phyloP scores from a whole-genome alignment of 1,140 invertebrate genomes.

The Vanessa atalanta region DNA sequence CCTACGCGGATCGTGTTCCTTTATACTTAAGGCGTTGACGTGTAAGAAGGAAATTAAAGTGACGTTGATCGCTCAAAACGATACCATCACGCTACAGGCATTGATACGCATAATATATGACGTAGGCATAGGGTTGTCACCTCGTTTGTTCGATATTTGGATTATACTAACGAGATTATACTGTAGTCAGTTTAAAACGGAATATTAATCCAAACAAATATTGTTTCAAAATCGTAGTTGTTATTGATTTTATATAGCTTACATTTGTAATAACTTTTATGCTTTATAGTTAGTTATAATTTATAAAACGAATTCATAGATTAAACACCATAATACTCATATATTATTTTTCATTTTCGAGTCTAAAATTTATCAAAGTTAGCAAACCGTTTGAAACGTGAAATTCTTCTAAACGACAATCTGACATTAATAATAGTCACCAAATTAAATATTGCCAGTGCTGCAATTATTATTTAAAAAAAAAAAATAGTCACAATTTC shows the following conservation, averaged over 20 bases:
- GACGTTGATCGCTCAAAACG: slow-evolving; percentile 42
- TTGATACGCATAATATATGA: slow-evolving; percentile 15
- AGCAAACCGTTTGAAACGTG: no score
- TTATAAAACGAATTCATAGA: no score
- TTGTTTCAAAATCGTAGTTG: not conserved
- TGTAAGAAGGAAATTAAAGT: slow-evolving; percentile 38
- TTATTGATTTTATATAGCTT: no score
- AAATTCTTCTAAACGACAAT: no score
- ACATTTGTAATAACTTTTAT: no score
- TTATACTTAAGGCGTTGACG: slow-evolving; percentile 46
- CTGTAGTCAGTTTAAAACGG: not conserved
- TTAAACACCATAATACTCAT: no score
- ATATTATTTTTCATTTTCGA: no score
- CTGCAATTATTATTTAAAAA: no score
- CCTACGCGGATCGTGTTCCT: slow-evolving; percentile 45
- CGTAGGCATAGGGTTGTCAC: slow-evolving; percentile 2
- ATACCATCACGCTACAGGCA: slow-evolving; percentile 27
- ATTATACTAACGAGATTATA: not conserved
- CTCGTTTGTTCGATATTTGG: not conserved
- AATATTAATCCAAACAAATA: not conserved
- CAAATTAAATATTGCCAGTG: no score
- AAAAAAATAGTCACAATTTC: not conserved
- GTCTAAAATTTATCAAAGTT: no score
- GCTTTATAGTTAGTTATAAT: no score
- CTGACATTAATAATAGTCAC: no score